phyloP scores from a whole-genome alignment of 2,797 vertebrate genomes.

The Anolis apletophallus region DNA sequence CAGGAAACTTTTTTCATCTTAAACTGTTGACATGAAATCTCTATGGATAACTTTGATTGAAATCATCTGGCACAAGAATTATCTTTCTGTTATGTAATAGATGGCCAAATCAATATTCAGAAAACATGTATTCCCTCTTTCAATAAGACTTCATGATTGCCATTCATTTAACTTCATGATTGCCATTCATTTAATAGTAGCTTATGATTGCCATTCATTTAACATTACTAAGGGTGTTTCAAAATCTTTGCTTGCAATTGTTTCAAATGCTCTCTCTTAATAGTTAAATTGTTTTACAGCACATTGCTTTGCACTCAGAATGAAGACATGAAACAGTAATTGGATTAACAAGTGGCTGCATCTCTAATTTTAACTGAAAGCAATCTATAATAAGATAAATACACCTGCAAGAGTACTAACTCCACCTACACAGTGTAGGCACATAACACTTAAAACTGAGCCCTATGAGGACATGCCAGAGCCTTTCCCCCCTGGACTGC shows the following conservation, averaged over 20 bases:
- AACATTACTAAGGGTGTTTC: not conserved
- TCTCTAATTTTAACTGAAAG: not conserved
- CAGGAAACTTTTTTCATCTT: not conserved
- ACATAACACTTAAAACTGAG: not conserved
- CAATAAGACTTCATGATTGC: not conserved
- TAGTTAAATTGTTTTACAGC: not conserved
- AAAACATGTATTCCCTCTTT: not conserved
- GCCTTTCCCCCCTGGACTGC: too few relatives aligned
- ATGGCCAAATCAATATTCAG: not conserved
- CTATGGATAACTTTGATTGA: not conserved
- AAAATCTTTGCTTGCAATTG: not conserved
- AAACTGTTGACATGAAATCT: constrained; percentile 29
- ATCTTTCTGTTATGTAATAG: not conserved
- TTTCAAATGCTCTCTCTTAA: not conserved
- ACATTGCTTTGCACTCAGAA: not conserved
- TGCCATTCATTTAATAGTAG: not conserved
- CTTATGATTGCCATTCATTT: not conserved
- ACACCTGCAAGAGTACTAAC: not conserved
- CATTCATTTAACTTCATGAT: not conserved
- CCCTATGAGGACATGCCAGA: not conserved
- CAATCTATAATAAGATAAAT: not conserved
- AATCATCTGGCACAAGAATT: not conserved
- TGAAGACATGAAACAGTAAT: not conserved
- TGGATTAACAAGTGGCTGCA: not conserved
- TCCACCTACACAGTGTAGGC: not conserved